A percentile compares a stretch with the other conserved stretches of the same genome.
Evolutionary conservation across 2,797 vertebrate genomes (phyloP).

Genomic region (Halcyon leucocephala): DNA sequence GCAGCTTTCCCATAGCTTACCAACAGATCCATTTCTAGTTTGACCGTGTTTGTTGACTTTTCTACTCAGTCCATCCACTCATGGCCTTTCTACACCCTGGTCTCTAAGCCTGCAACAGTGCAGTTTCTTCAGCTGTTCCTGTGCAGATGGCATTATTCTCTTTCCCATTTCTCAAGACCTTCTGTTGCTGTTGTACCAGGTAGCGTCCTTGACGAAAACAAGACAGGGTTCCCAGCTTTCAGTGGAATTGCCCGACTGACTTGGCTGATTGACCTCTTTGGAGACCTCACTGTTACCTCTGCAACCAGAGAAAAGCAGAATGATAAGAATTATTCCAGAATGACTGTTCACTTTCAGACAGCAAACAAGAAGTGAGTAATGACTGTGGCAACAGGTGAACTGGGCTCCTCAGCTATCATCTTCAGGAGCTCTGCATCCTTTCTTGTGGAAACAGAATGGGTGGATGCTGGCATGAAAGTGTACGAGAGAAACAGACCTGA

Average conservation of each 20-base stretch:
- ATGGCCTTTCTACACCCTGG: neutral
- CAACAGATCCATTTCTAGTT: neutral
- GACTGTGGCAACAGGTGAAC: neutral
- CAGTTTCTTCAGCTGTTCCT: neutral
- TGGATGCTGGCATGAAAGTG: neutral
- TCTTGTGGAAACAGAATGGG: neutral
- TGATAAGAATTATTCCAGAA: slow-evolving; percentile 82
- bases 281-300: slow-evolving; percentile 85
- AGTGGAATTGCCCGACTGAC: slow-evolving; percentile 90
- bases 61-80: neutral
- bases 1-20: neutral
- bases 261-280: slow-evolving; percentile 94
- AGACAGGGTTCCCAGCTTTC: slow-evolving; percentile 88
- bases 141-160: neutral
- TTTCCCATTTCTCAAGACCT: neutral
- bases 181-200: slow-evolving; percentile 75
- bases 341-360: slow-evolving; percentile 87
- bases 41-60: neutral
- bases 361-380: slow-evolving; percentile 82
- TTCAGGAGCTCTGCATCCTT: neutral
- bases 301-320: slow-evolving; percentile 82
- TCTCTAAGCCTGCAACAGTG: neutral
- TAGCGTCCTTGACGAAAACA: slow-evolving; percentile 81
- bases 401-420: neutral
- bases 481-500: neutral